Conservation (phyloP, 1,140 invertebrate genomes). For the Lasaia peninsularis region DNA sequence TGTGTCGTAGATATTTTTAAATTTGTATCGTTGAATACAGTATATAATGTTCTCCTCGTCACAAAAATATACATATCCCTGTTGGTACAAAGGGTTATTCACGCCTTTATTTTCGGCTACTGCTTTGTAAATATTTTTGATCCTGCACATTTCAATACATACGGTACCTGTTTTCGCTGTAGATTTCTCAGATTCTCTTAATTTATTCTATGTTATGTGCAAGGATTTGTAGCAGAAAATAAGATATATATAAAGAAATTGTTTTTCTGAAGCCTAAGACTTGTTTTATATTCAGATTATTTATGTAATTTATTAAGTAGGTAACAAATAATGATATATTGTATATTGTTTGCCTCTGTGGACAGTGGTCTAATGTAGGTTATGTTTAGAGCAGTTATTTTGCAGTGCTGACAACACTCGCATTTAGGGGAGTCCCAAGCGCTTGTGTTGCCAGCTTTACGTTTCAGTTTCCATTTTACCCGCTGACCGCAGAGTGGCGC, state of each 20-base stretch:
- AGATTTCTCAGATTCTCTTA: conserved; percentile 21
- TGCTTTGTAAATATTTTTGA: conserved; percentile 54
- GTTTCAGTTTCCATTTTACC: conserved; percentile 25
- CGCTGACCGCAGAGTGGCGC: conserved; percentile 38
- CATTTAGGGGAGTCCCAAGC: neutral
- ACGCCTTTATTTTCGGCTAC: conserved; percentile 49
- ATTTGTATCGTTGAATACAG: conserved; percentile 6
- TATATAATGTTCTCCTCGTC: conserved; percentile 10
- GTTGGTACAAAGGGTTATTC: conserved; percentile 44
- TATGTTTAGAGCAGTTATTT: conserved; percentile 41
- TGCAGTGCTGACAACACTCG: conserved; percentile 28
- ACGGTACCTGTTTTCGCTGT: conserved; percentile 13
- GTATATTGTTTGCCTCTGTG: conserved; percentile 54
- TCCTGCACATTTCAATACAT: conserved; percentile 22
- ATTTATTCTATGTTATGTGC: conserved; percentile 27
- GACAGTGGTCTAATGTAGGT: conserved; percentile 32
- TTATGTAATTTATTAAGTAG: conserved; percentile 75
- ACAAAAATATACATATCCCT: conserved; percentile 44
- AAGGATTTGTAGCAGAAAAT: conserved; percentile 16
- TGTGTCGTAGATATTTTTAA: conserved; percentile 2
- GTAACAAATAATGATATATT: conserved; percentile 46
- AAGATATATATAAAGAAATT: conserved; percentile 29
- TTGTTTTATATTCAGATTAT: conserved; percentile 75
- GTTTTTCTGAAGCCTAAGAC: conserved; percentile 68
- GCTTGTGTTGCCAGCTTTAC: conserved; percentile 24